A percentile compares a stretch with the other conserved stretches of the same genome.
Evolutionary conservation across 2,797 vertebrate genomes (phyloP).

Genomic region (Tiaroga cobitis): DNA sequence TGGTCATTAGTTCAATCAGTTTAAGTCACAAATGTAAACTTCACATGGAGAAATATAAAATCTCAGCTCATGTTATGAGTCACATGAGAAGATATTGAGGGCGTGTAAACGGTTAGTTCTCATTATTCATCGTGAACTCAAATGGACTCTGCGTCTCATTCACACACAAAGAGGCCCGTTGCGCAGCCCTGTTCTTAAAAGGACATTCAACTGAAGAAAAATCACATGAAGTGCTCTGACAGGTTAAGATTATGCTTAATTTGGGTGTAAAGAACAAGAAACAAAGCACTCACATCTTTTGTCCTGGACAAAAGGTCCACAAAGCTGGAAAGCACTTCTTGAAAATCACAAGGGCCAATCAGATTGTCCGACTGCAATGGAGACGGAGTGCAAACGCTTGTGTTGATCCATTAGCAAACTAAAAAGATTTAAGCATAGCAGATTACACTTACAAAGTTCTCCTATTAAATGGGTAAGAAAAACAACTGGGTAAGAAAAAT

Average conservation of each 20-base stretch:
- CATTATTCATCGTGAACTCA: conserved; percentile 17
- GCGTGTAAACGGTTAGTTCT: neutral
- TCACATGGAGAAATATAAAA: conserved; percentile 1
- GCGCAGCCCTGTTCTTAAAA: neutral
- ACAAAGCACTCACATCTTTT: neutral
- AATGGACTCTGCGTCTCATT: neutral
- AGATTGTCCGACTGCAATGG: neutral
- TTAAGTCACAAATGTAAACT: neutral
- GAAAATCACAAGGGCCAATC: neutral
- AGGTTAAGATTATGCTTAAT: neutral
- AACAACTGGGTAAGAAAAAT: neutral
- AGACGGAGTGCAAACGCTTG: neutral
- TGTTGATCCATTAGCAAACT: neutral
- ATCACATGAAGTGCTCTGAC: neutral
- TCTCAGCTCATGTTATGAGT: conserved; percentile 39
- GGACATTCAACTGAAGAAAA: neutral
- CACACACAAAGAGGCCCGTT: neutral
- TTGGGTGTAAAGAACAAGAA: neutral
- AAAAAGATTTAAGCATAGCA: neutral
- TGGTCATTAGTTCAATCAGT: conserved; percentile 31
- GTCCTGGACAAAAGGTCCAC: neutral
- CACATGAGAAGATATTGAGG: conserved; percentile 28
- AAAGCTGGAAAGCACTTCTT: neutral
- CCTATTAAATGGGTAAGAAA: neutral
- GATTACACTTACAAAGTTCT: neutral